A percentile compares a stretch with the other conserved stretches of the same genome.
These are phyloP conservation scores for Sorex araneus DNA, from an alignment of 2,113 vertebrate genomes.

Conservation along the genomic window DNA sequence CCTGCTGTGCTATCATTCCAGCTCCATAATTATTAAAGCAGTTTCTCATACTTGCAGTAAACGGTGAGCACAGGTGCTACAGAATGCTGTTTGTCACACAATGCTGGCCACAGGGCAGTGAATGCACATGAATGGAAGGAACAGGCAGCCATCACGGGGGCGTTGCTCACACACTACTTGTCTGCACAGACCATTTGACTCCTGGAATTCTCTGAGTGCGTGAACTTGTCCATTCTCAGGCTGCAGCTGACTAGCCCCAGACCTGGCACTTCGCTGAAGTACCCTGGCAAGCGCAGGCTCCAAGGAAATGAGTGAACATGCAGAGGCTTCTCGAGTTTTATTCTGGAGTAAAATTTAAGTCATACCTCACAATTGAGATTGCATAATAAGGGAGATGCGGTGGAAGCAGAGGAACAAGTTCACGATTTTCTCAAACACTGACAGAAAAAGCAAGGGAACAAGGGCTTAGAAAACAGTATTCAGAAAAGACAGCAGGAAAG, in stretches of 20 bases:
- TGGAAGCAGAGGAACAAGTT: slow-evolving; percentile 43
- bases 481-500: slow-evolving; percentile 76
- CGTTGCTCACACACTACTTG: too few relatives aligned
- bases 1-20: too few relatives aligned
- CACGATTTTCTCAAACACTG: slow-evolving; percentile 47
- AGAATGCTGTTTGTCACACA: neutral
- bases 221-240: neutral
- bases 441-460: slow-evolving; percentile 54
- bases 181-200: too few relatives aligned
- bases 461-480: slow-evolving; percentile 81
- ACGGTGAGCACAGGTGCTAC: neutral
- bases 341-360: slow-evolving; percentile 62
- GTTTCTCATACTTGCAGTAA: slow-evolving; percentile 4
- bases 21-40: neutral
- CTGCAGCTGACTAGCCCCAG: neutral
- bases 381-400: slow-evolving; percentile 46
- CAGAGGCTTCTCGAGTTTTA: slow-evolving; percentile 64
- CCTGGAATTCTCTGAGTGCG: too few relatives aligned
- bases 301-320: neutral
- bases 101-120: neutral
- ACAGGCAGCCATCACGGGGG: neutral
- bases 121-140: neutral
- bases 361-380: slow-evolving; percentile 50
- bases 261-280: too few relatives aligned
- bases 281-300: too few relatives aligned